A percentile compares a stretch with the other conserved stretches of the same genome.
Evolutionary conservation across 2,797 vertebrate species (phyloP).

Genomic region (Crocodylus rhombifer): DNA sequence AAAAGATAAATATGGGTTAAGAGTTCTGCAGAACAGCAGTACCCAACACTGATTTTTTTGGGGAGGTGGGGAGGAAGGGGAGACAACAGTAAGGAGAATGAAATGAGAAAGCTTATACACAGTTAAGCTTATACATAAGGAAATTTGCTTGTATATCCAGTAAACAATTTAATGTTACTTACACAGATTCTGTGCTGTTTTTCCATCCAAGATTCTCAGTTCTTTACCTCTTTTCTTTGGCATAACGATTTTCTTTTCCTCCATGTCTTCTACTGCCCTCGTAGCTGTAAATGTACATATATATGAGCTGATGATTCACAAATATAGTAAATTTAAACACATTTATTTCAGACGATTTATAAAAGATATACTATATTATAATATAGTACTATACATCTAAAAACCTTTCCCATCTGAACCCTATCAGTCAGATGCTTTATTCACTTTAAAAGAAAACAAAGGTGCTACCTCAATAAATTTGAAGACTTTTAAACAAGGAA

Average conservation of each 20-base stretch:
- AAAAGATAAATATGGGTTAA: background rate
- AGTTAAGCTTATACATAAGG: accelerated
- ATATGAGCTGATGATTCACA: constrained; percentile 19
- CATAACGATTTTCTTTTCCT: constrained; percentile 84
- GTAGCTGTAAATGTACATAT: constrained; percentile 82
- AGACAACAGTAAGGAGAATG: background rate
- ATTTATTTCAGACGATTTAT: background rate
- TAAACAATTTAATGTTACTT: constrained; percentile 76
- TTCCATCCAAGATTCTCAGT: constrained; percentile 92
- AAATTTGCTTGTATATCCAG: background rate
- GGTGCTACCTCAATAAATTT: background rate
- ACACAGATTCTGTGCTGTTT: constrained; percentile 98
- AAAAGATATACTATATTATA: too few species aligned
- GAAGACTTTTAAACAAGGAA: background rate
- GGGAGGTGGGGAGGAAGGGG: background rate
- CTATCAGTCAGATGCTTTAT: background rate
- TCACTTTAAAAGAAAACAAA: constrained; percentile 1
- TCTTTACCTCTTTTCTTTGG: constrained; percentile 96
- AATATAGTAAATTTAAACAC: background rate
- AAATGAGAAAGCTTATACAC: accelerated
- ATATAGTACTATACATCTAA: too few species aligned
- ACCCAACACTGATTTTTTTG: background rate
- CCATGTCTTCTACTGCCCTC: constrained; percentile 86
- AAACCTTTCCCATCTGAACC: too few species aligned
- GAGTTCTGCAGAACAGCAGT: background rate